Evolutionary conservation across 2,888 invertebrate genomes (phyloP), one percentile per base, ranked within the genome.

Genomic region (Diogma glabrata): DNA sequence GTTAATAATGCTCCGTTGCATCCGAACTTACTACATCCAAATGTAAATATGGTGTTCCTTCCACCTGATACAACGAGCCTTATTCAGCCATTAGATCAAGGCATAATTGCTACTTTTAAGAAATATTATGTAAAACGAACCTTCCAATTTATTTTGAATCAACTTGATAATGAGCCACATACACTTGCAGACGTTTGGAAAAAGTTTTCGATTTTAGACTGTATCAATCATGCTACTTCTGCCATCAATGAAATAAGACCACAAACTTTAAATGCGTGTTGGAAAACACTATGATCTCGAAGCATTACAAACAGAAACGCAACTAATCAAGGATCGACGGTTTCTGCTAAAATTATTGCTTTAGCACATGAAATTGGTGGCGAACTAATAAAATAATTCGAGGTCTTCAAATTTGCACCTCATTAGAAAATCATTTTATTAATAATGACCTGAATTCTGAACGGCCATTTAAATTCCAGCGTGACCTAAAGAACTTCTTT

Each of bases 151-250:
- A n/a, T n/a, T n/a, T n/a, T n/a, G n/a, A n/a, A n/a, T n/a, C n/a
- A n/a, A n/a, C n/a, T n/a, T n/a, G n/a, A n/a, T 3, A 38, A 38
- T 16, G 16, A 38, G 4, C 7, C 4, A 38, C 1, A 2, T 8
- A 14, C 38, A 12, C 17, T 38, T 38, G 7, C 16, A 6, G 38
- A 19, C 6, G 8, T 9, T 38, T 38, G 38, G 38, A 38, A 33
- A 33, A 33, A 33, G 33, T 33, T 33, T 33, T 33, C 33, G 33
- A 33, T 33, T 33, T 33, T 33, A 33, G 33, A 33, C 10, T 33
- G 33, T 33, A 33, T 33, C 9, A n/a, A n/a, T n/a, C n/a, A n/a
- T n/a, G n/a, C n/a, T n/a, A 33, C 33, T 33, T 33, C 33, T 33
- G 33, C 33, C 14, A 33, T 33, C 33, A 14, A n/a, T n/a, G n/a